These are phyloP conservation scores for Agriopis marginaria DNA, from an alignment of 2,888 invertebrate species.

Conservation along the genomic window DNA sequence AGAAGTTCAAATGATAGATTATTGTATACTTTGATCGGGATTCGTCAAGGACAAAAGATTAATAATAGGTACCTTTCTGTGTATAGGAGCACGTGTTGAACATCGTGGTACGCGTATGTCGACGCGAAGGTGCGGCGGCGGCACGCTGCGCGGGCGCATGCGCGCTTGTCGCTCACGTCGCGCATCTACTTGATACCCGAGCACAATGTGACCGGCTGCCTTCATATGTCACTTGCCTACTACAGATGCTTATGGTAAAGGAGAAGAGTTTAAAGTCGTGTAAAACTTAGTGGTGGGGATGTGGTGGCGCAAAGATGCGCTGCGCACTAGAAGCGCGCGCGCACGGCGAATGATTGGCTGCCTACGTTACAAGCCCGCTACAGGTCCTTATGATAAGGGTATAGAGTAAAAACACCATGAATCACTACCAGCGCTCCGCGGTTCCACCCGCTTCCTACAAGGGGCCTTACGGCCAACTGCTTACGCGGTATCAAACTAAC, in stretches of 20 bases:
- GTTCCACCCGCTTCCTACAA: too few species aligned
- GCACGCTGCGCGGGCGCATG: slow-evolving; percentile 96
- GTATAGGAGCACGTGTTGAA: slow-evolving; percentile 94
- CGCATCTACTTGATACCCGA: slow-evolving; percentile 71
- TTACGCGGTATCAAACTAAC: too few species aligned
- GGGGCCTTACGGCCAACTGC: too few species aligned
- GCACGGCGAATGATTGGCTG: too few species aligned
- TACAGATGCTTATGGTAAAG: slow-evolving; percentile 81
- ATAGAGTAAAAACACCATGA: too few species aligned
- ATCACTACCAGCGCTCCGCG: too few species aligned
- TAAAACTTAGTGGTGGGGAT: neutral
- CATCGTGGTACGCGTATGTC: slow-evolving; percentile 94
- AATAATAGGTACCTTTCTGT: neutral
- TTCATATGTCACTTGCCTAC: slow-evolving; percentile 75
- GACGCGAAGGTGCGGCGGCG: slow-evolving; percentile 94
- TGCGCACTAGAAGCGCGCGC: too few species aligned
- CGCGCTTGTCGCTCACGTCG: slow-evolving; percentile 89
- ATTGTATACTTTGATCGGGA: too few species aligned
- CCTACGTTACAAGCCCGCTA: too few species aligned
- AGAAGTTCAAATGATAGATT: too few species aligned
- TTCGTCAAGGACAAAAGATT: neutral
- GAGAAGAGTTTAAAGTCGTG: slow-evolving; percentile 5
- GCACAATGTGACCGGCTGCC: slow-evolving; percentile 66
- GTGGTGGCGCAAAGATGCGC: neutral
- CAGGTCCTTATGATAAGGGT: too few species aligned